These are phyloP conservation scores for Crocodylus rhombifer DNA, from an alignment of 2,797 vertebrate species.

Conservation along the genomic window DNA sequence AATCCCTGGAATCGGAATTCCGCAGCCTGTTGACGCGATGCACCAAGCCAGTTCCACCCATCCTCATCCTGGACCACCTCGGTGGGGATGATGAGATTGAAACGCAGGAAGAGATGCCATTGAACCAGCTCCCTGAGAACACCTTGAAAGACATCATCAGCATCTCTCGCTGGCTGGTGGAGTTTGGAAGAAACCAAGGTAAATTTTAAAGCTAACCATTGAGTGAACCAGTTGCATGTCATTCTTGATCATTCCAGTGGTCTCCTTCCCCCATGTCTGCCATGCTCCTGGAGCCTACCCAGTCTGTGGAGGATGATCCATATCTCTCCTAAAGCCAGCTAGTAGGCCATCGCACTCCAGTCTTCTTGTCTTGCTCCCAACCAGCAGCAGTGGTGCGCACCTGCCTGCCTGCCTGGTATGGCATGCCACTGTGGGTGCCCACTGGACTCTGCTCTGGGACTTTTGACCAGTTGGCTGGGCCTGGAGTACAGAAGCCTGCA, in stretches of 20 bases:
- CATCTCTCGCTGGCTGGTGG: slow-evolving; percentile 96
- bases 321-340: neutral
- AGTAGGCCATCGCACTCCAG: neutral
- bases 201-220: neutral
- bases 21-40: slow-evolving; percentile 92
- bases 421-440: no score
- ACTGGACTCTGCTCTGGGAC: no score
- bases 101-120: slow-evolving; percentile 88
- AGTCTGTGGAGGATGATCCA: neutral
- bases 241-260: neutral
- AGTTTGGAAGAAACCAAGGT: slow-evolving; percentile 97
- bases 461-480: no score
- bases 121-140: slow-evolving; percentile 94
- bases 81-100: slow-evolving; percentile 93
- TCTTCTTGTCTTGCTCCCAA: no score
- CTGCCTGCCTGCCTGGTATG: no score
- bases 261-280: neutral
- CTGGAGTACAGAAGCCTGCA: no score
- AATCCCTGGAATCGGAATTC: slow-evolving; percentile 95
- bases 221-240: accelerated
- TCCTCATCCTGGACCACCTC: slow-evolving; percentile 95
- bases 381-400: no score
- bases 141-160: slow-evolving; percentile 92
- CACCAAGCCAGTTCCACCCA: slow-evolving; percentile 93
- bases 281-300: no score